These are phyloP conservation scores for Nomada goodeniana DNA, from an alignment of 2,888 invertebrate species.

Conservation along the genomic window DNA sequence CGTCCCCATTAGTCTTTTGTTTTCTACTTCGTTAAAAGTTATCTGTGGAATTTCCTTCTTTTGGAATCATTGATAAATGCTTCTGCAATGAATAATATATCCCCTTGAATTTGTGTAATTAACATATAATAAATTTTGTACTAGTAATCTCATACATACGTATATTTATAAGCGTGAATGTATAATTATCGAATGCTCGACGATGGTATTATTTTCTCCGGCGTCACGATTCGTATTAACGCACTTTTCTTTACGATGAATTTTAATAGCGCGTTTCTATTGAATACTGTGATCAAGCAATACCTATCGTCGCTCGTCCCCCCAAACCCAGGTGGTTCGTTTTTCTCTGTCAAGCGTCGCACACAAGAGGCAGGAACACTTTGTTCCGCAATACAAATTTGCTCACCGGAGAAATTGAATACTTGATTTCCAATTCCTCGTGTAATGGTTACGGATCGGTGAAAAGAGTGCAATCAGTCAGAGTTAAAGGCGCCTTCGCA, in stretches of 20 bases:
- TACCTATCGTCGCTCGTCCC: background rate
- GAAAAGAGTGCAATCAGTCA: conserved; percentile 1
- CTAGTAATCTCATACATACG: no score
- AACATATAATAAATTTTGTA: no score
- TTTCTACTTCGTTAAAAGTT: background rate
- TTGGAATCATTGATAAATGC: background rate
- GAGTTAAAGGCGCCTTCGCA: conserved; percentile 16
- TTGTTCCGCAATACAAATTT: conserved; percentile 62
- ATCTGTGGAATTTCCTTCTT: background rate
- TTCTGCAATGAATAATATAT: background rate
- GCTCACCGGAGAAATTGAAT: conserved; percentile 61
- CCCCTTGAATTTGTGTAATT: background rate
- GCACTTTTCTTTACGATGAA: background rate
- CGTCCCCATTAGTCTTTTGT: background rate
- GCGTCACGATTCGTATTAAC: background rate
- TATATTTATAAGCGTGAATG: no score
- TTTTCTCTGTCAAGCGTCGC: conserved; percentile 1
- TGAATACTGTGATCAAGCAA: conserved; percentile 4
- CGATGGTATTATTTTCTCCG: no score
- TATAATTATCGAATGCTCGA: no score
- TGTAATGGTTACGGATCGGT: conserved; percentile 44
- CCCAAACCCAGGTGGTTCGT: background rate
- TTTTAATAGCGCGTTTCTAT: conserved; percentile 1
- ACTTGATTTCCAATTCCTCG: conserved; percentile 68
- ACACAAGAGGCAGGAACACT: conserved; percentile 13